Percentiles rank a stretch among this genome's conserved stretches.
These are phyloP conservation scores for Holacanthus passer DNA, from an alignment of 2,113 vertebrate species.

Conservation along the genomic window DNA sequence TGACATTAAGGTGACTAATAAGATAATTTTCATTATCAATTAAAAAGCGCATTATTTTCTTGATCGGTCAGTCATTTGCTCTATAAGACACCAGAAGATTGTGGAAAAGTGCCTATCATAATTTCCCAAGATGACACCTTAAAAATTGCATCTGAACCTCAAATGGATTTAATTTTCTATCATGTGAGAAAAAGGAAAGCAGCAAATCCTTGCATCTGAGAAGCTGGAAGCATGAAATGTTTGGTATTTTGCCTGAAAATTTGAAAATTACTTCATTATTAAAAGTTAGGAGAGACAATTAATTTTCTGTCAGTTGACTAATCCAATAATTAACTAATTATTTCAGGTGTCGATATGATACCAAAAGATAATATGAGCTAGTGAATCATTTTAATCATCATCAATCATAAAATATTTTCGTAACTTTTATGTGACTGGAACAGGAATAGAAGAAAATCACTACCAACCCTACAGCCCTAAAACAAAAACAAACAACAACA, in stretches of 20 bases:
- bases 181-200: background rate
- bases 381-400: background rate
- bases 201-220: background rate
- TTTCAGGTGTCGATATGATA: background rate
- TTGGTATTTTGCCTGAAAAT: background rate
- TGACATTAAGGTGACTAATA: background rate
- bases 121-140: background rate
- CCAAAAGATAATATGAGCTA: background rate
- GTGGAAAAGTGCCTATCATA: background rate
- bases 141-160: background rate
- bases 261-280: background rate
- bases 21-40: background rate
- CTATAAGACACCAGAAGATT: background rate
- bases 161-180: background rate
- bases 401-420: background rate
- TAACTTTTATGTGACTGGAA: background rate
- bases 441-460: background rate
- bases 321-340: background rate
- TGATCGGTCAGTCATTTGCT: background rate
- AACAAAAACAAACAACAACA: too few species aligned
- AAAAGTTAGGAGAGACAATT: background rate
- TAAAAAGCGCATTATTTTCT: background rate
- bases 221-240: background rate
- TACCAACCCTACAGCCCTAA: background rate
- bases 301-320: too few species aligned